Conservation (phyloP, 2,113 vertebrate species). For the Accipiter virgatus region DNA sequence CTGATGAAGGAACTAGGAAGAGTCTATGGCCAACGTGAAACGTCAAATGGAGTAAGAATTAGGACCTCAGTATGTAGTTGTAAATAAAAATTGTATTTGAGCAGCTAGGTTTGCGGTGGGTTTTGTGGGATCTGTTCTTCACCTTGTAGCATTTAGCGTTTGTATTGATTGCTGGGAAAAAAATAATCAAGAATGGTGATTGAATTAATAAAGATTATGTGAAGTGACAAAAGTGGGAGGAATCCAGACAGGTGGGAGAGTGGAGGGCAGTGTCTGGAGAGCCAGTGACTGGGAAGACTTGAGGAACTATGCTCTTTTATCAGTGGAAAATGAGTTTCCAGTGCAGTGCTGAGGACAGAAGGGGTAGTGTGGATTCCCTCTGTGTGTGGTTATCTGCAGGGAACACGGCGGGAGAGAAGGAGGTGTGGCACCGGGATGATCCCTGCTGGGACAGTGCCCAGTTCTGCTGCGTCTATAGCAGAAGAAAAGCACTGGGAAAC, state of each 20-base stretch:
- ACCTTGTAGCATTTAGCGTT: neutral
- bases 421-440: neutral
- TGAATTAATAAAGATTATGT: neutral
- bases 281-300: neutral
- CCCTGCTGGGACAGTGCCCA: neutral
- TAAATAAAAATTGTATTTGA: neutral
- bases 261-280: neutral
- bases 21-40: neutral
- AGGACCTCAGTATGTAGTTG: neutral
- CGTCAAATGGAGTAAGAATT: neutral
- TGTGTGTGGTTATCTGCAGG: neutral
- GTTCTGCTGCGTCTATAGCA: neutral
- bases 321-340: neutral
- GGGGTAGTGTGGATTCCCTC: neutral
- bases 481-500: neutral
- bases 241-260: neutral
- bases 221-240: neutral
- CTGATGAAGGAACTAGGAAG: neutral
- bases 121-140: neutral
- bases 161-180: neutral
- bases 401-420: neutral
- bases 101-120: neutral
- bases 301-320: neutral
- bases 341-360: neutral
- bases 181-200: neutral